Conservation (phyloP, 2,797 vertebrate species). For the Anolis apletophallus region DNA sequence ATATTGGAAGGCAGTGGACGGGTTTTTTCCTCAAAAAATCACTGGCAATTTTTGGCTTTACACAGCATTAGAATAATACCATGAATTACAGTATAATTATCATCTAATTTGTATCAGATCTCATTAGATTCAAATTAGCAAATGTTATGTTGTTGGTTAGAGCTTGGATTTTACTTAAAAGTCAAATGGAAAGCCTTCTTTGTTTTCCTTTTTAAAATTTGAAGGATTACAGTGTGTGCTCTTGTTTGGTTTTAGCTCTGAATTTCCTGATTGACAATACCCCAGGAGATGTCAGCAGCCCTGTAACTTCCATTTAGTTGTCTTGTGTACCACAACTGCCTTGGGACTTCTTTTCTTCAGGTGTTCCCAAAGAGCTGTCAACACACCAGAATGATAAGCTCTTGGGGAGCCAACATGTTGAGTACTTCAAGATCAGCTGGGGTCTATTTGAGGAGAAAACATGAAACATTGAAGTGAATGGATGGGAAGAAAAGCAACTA, state of each 20-base stretch:
- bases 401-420: constrained; percentile 69
- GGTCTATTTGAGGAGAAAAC: constrained; percentile 69
- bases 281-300: constrained; percentile 85
- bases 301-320: constrained; percentile 73
- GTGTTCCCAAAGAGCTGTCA: constrained; percentile 78
- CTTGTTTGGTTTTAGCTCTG: constrained; percentile 77
- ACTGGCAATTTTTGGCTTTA: constrained; percentile 47
- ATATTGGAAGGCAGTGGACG: constrained; percentile 41
- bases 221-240: constrained; percentile 82
- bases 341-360: constrained; percentile 70
- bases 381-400: constrained; percentile 70
- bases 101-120: constrained; percentile 88
- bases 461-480: constrained; percentile 75
- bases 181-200: constrained; percentile 76
- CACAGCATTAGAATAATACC: constrained; percentile 72
- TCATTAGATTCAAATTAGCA: constrained; percentile 67
- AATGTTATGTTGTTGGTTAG: constrained; percentile 72
- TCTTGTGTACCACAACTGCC: constrained; percentile 59
- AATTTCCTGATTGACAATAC: constrained; percentile 86
- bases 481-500: constrained; percentile 70
- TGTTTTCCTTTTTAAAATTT: constrained; percentile 61
- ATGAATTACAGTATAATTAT: constrained; percentile 80
- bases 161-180: constrained; percentile 81
- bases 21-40: constrained; percentile 36
- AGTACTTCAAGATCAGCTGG: constrained; percentile 74